Percentiles rank a stretch among this genome's conserved stretches.
Conservation (phyloP, 2,888 invertebrate species). For the Plebejus melissa region DNA sequence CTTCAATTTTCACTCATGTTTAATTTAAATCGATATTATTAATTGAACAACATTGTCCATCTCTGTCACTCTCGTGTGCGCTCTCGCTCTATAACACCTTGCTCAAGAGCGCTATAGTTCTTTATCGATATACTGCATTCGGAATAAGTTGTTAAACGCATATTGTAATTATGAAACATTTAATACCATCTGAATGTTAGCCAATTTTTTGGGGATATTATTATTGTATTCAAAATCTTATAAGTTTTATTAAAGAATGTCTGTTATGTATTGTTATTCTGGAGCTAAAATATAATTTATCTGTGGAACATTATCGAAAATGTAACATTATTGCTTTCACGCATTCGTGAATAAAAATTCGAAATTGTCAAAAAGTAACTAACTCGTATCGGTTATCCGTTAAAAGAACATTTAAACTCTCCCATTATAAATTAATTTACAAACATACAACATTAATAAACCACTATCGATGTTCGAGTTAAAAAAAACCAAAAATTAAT, state of each 20-base stretch:
- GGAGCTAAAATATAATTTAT: background rate
- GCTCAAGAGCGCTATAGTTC: background rate
- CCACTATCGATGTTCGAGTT: slow-evolving; percentile 30
- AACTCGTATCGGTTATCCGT: slow-evolving; percentile 12
- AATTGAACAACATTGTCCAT: background rate
- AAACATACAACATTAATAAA: slow-evolving; percentile 31
- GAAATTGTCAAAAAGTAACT: slow-evolving; percentile 23
- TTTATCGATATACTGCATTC: background rate
- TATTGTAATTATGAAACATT: too few species aligned
- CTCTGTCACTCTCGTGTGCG: background rate
- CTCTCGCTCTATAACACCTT: background rate
- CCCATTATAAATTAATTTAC: slow-evolving; percentile 30
- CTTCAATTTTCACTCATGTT: background rate
- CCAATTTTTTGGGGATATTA: too few species aligned
- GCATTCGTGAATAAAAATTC: slow-evolving; percentile 15
- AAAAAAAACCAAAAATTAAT: slow-evolving; percentile 33
- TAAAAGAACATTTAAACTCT: slow-evolving; percentile 26
- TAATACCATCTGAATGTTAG: too few species aligned
- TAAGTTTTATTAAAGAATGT: background rate
- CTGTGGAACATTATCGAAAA: slow-evolving; percentile 8
- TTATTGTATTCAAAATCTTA: too few species aligned
- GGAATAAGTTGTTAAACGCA: background rate
- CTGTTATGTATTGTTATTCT: background rate
- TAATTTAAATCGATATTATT: background rate
- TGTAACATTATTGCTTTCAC: slow-evolving; percentile 2